Evolutionary conservation across 2,797 vertebrate genomes (phyloP).

Genomic region (Lagocephalus sceleratus): DNA sequence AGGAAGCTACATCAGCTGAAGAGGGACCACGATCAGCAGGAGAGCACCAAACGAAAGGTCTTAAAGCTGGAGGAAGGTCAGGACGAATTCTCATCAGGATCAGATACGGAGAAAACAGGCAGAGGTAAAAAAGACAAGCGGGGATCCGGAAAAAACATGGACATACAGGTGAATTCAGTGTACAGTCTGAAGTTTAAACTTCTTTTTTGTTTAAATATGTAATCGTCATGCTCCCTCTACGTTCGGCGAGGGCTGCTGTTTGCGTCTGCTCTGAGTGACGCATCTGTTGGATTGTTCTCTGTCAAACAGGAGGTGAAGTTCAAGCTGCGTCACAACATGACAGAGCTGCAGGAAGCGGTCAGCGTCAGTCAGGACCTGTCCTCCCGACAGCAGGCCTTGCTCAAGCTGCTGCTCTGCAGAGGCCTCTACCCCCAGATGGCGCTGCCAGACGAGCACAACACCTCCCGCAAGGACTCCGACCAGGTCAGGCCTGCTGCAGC

Average conservation of each 20-base stretch:
- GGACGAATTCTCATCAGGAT: conserved; percentile 70
- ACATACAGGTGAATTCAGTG: conserved; percentile 84
- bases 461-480: conserved; percentile 86
- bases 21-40: conserved; percentile 77
- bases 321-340: conserved; percentile 85
- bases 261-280: background rate
- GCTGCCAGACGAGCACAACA: conserved; percentile 83
- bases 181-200: background rate
- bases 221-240: too few relatives aligned
- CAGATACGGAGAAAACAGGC: conserved; percentile 66
- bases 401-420: conserved; percentile 85
- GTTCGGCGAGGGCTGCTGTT: too few relatives aligned
- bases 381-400: conserved; percentile 74
- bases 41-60: conserved; percentile 78
- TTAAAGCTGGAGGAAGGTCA: conserved; percentile 77
- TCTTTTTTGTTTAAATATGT: background rate
- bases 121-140: conserved; percentile 37
- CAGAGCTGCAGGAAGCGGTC: conserved; percentile 79
- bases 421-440: conserved; percentile 93
- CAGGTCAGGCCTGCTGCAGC: conserved; percentile 71
- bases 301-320: conserved; percentile 88
- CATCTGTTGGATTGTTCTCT: conserved; percentile 4
- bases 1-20: conserved; percentile 82
- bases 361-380: conserved; percentile 73
- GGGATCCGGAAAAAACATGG: conserved; percentile 55